Evolutionary conservation across 2,888 invertebrate genomes (phyloP).

Genomic region (Petrophora chlorosata): DNA sequence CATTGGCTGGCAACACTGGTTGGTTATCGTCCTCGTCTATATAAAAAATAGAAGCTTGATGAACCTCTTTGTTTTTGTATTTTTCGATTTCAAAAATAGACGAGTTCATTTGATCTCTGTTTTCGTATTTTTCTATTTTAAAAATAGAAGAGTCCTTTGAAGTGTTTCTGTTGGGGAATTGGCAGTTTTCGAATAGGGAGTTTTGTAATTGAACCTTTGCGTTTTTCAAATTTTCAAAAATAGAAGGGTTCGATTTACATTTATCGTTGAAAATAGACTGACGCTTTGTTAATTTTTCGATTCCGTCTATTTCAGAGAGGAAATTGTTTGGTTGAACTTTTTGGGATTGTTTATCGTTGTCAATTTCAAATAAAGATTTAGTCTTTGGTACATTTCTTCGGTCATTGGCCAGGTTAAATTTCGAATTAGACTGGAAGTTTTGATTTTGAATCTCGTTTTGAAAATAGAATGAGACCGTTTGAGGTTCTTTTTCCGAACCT

Average conservation of each 20-base stretch:
- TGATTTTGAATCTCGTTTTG: not conserved
- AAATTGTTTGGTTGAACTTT: not conserved
- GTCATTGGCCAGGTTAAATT: not conserved
- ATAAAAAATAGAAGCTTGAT: not conserved
- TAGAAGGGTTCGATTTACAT: not conserved
- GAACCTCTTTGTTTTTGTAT: not conserved
- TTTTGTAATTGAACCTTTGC: not conserved
- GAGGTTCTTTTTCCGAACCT: not conserved
- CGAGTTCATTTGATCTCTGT: not conserved
- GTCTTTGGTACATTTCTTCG: not conserved
- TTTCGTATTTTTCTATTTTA: not conserved
- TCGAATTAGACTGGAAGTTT: not conserved
- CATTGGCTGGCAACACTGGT: not conserved
- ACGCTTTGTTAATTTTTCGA: not conserved
- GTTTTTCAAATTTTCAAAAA: not conserved
- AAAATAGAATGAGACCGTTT: not conserved
- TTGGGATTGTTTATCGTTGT: not conserved
- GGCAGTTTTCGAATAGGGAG: not conserved
- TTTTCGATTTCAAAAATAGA: slow-evolving; percentile 20
- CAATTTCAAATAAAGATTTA: not conserved
- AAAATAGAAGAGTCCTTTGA: not conserved
- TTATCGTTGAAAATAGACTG: too few species aligned
- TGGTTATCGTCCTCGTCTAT: not conserved
- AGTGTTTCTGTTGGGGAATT: not conserved
- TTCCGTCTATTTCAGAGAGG: slow-evolving; percentile 4